These are phyloP conservation scores for Orchesella flavescens DNA, from an alignment of 2,888 invertebrate species.

Conservation along the genomic window DNA sequence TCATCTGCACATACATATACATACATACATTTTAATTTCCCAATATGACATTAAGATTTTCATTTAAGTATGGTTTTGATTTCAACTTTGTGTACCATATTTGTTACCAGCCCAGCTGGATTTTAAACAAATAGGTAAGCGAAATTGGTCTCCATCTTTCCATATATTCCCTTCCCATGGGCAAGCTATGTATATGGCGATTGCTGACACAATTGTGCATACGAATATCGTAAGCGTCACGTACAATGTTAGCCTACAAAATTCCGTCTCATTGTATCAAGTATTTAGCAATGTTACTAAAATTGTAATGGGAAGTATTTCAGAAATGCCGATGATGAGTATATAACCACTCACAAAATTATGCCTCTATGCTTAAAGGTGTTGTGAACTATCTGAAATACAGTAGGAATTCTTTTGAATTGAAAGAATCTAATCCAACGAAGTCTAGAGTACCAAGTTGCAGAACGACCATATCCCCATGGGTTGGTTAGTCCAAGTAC, in stretches of 20 bases:
- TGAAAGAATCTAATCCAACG: conserved; percentile 65
- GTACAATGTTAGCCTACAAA: conserved; percentile 53
- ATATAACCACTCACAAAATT: conserved; percentile 65
- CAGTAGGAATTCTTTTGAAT: conserved; percentile 62
- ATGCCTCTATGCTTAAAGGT: conserved; percentile 61
- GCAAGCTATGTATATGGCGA: conserved; percentile 60
- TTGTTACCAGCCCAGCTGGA: conserved; percentile 61
- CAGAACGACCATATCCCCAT: conserved; percentile 48
- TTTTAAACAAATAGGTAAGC: conserved; percentile 62
- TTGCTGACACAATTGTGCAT: conserved; percentile 52
- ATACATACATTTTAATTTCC: not conserved
- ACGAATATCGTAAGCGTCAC: conserved; percentile 53
- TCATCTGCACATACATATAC: conserved; percentile 9
- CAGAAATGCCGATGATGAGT: too few species aligned
- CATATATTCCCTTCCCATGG: conserved; percentile 59
- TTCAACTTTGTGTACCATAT: conserved; percentile 1
- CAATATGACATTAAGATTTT: not conserved
- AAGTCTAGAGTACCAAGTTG: conserved; percentile 64
- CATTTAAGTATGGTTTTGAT: not conserved
- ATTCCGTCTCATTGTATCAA: not conserved
- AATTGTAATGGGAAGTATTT: not conserved
- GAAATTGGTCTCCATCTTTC: conserved; percentile 59
- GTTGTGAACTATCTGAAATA: conserved; percentile 64
- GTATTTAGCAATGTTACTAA: not conserved
- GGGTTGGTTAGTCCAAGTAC: conserved; percentile 48